phyloP scores from a whole-genome alignment of 1,140 invertebrate genomes.

The Cyclargus thomasi region DNA sequence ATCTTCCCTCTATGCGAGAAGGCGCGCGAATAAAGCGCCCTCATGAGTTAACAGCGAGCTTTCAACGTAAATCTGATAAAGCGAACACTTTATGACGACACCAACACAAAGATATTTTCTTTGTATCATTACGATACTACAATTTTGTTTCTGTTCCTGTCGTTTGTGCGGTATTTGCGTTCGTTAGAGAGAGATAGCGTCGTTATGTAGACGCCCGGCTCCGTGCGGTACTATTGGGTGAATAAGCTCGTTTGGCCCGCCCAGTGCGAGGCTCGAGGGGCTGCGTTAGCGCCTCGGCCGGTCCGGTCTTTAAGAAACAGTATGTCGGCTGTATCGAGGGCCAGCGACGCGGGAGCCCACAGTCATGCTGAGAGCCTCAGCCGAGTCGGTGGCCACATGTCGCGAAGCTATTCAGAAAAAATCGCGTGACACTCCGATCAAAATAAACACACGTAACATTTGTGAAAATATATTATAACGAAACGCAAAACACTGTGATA shows the following conservation, averaged over 20 bases:
- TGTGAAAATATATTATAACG: slow-evolving; percentile 52
- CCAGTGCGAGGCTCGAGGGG: slow-evolving; percentile 48
- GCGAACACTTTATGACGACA: slow-evolving; percentile 63
- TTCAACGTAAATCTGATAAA: slow-evolving; percentile 74
- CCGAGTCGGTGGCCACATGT: slow-evolving; percentile 63
- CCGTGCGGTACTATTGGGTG: slow-evolving; percentile 48
- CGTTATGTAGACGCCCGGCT: slow-evolving; percentile 25
- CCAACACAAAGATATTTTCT: slow-evolving; percentile 66
- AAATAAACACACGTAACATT: slow-evolving; percentile 46
- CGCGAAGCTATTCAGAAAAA: slow-evolving; percentile 62
- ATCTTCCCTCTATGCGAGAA: slow-evolving; percentile 25
- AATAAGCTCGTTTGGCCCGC: slow-evolving; percentile 56
- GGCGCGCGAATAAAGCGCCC: slow-evolving; percentile 45
- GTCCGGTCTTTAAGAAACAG: slow-evolving; percentile 57
- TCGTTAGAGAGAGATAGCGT: slow-evolving; percentile 39
- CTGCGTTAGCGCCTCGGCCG: slow-evolving; percentile 52
- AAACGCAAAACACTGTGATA: slow-evolving; percentile 59
- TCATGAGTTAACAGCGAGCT: slow-evolving; percentile 65
- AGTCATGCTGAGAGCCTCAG: slow-evolving; percentile 72
- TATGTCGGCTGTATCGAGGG: slow-evolving; percentile 62
- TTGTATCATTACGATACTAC: slow-evolving; percentile 31
- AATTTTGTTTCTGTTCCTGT: slow-evolving; percentile 32
- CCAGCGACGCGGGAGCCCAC: slow-evolving; percentile 68
- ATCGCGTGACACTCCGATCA: slow-evolving; percentile 55
- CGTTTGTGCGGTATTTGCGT: slow-evolving; percentile 18